Base-by-base conservation (phyloP, 1,140 invertebrate species). In the Cardiocondyla obscurior region DNA sequence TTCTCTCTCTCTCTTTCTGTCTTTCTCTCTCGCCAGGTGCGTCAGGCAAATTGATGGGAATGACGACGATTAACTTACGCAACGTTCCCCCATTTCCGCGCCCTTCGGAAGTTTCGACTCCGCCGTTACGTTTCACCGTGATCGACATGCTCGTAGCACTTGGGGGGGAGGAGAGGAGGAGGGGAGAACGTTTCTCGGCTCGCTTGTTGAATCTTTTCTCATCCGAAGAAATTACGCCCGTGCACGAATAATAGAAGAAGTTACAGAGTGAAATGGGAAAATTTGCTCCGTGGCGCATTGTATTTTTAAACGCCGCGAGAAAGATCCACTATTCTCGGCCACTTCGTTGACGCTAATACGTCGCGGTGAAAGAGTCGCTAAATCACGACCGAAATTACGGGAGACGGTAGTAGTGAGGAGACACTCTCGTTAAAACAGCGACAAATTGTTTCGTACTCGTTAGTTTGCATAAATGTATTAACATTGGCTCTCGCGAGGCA, bases 31-130 rank as follows among this genome's bases (percentile, higher is more conserved):
- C 19, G 28, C 73, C 73, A 76, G 73, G 73, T 64, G 73, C 16
- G 57, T 39, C 42, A 12, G 25, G 42, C 28, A 64, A 76, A 76
- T 76, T 49, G 58, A 76, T 25, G 73, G 58, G 69, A 73, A 73
- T 39, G 51, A 72, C 19, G 49, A 19, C 57, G 55, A 76, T 76
- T 64, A 76, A 64, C 73, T 76, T 53, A 64, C 73, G 73, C 44
- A 76, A 64, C 19, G 39, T 49, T n/a, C 10, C 30, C 70, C 57
- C 58, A 60, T 76, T 76, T 76, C 42, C 73, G 30, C 58, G 57
- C 44, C 58, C 73, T 76, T 49, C 30, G 39, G 49, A 64, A 76
- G 30, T 76, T 76, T 33, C 42, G 42, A 46, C 8, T 57, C 42
- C 42, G n/a, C n/a, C 57, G 42, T 76, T 76, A 76, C 53, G 16